Conservation (phyloP, 2,113 vertebrate species). For the Callospermophilus lateralis region DNA sequence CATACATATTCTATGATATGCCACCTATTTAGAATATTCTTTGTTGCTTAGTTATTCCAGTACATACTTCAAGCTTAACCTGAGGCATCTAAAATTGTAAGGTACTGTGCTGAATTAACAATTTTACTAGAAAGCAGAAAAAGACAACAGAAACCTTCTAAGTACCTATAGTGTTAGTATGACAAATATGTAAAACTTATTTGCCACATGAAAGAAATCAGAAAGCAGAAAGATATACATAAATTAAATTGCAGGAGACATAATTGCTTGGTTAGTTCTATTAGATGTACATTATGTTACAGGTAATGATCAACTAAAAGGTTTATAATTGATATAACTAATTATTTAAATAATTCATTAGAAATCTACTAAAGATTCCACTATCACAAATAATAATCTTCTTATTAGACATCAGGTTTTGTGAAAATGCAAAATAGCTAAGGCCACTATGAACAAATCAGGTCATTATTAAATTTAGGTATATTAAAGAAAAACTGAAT, state of each 20-base stretch:
- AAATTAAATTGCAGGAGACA: conserved; percentile 14
- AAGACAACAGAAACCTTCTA: background rate
- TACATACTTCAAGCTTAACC: conserved; percentile 2
- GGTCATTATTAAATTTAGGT: background rate
- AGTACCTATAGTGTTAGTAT: background rate
- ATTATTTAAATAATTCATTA: background rate
- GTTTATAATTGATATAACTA: background rate
- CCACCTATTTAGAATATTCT: background rate
- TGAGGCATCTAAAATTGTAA: background rate
- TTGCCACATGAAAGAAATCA: background rate
- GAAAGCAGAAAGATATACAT: background rate
- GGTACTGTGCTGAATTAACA: background rate
- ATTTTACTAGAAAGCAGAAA: conserved; percentile 22
- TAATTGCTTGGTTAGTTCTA: background rate
- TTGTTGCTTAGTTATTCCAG: background rate
- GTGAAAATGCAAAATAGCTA: background rate
- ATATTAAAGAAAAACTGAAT: conserved; percentile 29
- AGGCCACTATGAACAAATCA: background rate
- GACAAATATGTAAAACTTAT: background rate
- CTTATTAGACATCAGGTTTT: background rate
- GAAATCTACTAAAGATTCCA: background rate
- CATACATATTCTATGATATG: background rate
- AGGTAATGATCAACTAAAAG: conserved; percentile 8
- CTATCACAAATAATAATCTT: background rate
- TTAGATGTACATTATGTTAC: background rate